Percentiles rank a stretch among this genome's conserved stretches.
Evolutionary conservation across 2,888 invertebrate genomes (phyloP).

Genomic region (Lydus trimaculatus): DNA sequence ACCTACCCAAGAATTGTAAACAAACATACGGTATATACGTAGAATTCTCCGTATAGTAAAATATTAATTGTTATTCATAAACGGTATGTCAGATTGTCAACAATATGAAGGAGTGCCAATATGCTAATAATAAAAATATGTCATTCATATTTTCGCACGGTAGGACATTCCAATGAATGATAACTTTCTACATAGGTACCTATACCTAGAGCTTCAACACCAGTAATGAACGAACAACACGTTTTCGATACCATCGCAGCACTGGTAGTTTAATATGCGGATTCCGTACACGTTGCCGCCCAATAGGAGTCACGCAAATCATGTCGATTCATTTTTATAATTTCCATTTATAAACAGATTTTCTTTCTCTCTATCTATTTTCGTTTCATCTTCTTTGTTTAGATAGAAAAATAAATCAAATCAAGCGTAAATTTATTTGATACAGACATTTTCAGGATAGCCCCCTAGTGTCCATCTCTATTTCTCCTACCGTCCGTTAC

Average conservation of each 20-base stretch:
- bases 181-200: conserved; percentile 36
- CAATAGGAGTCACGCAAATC: conserved; percentile 31
- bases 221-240: conserved; percentile 20
- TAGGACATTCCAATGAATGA: conserved; percentile 32
- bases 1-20: conserved; percentile 25
- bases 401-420: not conserved
- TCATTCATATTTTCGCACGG: conserved; percentile 45
- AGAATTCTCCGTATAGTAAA: conserved; percentile 33
- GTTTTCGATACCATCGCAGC: conserved; percentile 22
- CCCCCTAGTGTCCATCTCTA: conserved; percentile 21
- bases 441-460: conserved; percentile 14
- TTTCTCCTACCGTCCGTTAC: conserved; percentile 29
- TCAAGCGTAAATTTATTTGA: not conserved
- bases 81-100: conserved; percentile 31
- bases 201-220: too few relatives aligned
- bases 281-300: conserved; percentile 26
- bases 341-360: conserved; percentile 24
- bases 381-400: not conserved
- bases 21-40: conserved; percentile 29
- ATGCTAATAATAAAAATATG: conserved; percentile 40
- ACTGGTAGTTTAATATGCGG: conserved; percentile 18
- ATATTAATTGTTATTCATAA: conserved; percentile 30
- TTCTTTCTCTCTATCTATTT: conserved; percentile 8
- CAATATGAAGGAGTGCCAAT: conserved; percentile 38
- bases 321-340: conserved; percentile 31